phyloP scores from a whole-genome alignment of 2,797 vertebrate species.

The Mus caroli region DNA sequence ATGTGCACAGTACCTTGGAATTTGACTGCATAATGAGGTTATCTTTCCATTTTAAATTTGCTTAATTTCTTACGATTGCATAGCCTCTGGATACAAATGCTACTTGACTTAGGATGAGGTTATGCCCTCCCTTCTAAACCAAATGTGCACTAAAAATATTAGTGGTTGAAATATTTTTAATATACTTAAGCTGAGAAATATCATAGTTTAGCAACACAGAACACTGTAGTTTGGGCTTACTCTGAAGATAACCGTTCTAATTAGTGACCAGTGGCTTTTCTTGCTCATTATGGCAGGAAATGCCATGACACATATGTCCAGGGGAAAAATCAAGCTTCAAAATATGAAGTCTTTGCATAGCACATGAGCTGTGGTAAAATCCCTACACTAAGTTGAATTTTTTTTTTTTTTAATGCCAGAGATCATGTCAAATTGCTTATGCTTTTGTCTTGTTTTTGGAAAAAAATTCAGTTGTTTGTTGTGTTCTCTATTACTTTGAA shows the following conservation, averaged over 20 bases:
- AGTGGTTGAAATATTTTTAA: neutral
- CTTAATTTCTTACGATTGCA: neutral
- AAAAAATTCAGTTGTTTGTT: neutral
- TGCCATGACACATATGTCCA: neutral
- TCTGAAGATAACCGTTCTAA: neutral
- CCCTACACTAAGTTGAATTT: neutral
- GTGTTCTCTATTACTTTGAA: neutral
- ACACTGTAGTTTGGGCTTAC: neutral
- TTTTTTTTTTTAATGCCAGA: neutral
- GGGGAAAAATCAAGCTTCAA: neutral
- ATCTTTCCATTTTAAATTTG: neutral
- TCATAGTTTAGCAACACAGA: neutral
- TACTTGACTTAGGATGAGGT: neutral
- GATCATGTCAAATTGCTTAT: neutral
- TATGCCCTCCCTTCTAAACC: neutral
- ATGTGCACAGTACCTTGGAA: neutral
- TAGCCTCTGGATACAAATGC: neutral
- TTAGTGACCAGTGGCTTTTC: too few species aligned
- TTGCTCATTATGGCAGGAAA: neutral
- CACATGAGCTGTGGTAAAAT: neutral
- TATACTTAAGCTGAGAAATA: neutral
- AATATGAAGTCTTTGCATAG: neutral
- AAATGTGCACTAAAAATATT: neutral
- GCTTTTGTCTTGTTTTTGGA: neutral
- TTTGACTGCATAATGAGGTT: neutral